A percentile compares a stretch with the other conserved stretches of the same genome.
These are phyloP conservation scores for Nudaria mundana DNA, from an alignment of 2,888 invertebrate genomes.

Conservation along the genomic window DNA sequence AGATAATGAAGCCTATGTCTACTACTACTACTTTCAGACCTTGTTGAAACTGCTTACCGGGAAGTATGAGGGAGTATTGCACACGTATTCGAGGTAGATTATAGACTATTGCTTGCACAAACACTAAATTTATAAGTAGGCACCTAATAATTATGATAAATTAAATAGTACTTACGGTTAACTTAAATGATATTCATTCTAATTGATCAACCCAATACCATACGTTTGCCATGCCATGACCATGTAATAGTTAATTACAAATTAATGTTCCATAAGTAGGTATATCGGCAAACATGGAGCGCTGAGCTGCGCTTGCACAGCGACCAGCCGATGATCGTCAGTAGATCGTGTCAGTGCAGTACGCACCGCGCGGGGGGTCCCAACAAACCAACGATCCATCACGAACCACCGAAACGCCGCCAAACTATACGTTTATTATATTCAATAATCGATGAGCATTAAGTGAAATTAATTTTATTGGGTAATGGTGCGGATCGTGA, in stretches of 20 bases:
- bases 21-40: too few species aligned
- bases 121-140: too few species aligned
- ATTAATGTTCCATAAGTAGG: conserved; percentile 3
- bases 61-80: too few species aligned
- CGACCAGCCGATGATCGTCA: conserved; percentile 36
- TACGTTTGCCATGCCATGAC: too few species aligned
- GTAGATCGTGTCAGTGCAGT: conserved; percentile 57
- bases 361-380: conserved; percentile 62
- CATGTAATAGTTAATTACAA: conserved; percentile 9
- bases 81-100: too few species aligned
- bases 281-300: conserved; percentile 17
- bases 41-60: too few species aligned
- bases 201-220: too few species aligned
- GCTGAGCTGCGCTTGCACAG: conserved; percentile 6
- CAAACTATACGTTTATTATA: conserved; percentile 71
- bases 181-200: too few species aligned
- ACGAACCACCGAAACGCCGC: conserved; percentile 63
- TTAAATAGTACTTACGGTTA: too few species aligned
- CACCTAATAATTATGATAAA: too few species aligned
- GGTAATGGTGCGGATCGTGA: conserved; percentile 70
- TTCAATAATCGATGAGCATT: conserved; percentile 76
- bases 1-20: too few species aligned
- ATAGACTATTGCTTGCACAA: too few species aligned
- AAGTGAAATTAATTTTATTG: conserved; percentile 80
- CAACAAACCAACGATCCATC: conserved; percentile 59